A percentile compares a stretch with the other conserved stretches of the same genome.
Evolutionary conservation across 2,113 vertebrate genomes (phyloP).

Genomic region (Centropus bengalensis): DNA sequence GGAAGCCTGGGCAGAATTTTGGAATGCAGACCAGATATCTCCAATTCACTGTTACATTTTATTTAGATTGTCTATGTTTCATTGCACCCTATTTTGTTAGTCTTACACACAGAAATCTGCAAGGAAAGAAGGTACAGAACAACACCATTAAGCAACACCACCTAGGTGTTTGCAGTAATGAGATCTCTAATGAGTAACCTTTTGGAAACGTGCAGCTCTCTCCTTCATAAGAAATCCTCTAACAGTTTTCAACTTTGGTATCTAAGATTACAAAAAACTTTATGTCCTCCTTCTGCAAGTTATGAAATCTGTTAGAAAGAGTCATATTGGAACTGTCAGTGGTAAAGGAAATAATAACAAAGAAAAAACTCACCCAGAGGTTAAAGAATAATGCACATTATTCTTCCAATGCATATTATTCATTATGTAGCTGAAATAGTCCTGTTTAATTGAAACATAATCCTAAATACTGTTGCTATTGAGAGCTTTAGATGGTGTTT

Average conservation of each 20-base stretch:
- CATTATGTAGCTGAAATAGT: neutral
- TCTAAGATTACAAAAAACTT: neutral
- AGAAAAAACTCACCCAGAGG: neutral
- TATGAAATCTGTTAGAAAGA: neutral
- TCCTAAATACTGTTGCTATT: neutral
- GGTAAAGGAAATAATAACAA: slow-evolving; percentile 18
- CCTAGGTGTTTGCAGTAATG: neutral
- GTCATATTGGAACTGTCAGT: neutral
- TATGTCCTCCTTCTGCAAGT: neutral
- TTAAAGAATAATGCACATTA: neutral
- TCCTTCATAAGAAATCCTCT: neutral
- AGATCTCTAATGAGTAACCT: neutral
- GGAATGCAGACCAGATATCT: neutral
- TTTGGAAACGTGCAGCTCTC: neutral
- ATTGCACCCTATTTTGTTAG: neutral
- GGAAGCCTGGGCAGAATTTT: neutral
- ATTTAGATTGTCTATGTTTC: neutral
- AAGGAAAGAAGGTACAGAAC: neutral
- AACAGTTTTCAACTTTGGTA: neutral
- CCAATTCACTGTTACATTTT: neutral
- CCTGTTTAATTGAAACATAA: neutral
- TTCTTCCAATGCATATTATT: neutral
- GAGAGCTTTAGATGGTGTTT: neutral
- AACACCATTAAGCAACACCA: neutral
- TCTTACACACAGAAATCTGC: neutral